These are phyloP conservation scores for Larimichthys polyactis DNA, from an alignment of 2,113 vertebrate genomes.

Conservation along the genomic window DNA sequence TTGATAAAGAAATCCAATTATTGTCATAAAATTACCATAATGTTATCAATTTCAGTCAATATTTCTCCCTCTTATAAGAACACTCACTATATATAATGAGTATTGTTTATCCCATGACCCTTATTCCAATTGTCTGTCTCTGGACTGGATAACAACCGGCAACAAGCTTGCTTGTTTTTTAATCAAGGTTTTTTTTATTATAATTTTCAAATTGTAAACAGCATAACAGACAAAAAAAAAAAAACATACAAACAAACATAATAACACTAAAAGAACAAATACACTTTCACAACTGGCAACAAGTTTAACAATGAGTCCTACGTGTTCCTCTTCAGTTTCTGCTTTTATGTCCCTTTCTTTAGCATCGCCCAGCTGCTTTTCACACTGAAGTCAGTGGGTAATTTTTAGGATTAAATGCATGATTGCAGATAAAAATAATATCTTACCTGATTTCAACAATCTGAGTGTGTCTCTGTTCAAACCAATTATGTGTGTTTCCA, in stretches of 20 bases:
- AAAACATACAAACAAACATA: no score
- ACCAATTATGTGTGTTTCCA: background rate
- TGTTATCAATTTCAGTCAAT: background rate
- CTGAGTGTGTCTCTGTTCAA: background rate
- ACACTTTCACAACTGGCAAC: slow-evolving; percentile 75
- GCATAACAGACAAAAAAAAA: no score
- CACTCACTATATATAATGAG: background rate
- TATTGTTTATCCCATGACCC: background rate
- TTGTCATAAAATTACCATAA: background rate
- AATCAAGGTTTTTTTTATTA: no score
- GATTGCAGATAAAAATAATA: background rate
- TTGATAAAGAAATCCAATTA: background rate
- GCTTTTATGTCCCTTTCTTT: slow-evolving; percentile 83
- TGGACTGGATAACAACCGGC: slow-evolving; percentile 77
- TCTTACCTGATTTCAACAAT: background rate
- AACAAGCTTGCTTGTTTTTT: no score
- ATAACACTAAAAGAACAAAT: no score
- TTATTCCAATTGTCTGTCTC: slow-evolving; percentile 1
- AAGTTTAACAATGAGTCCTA: slow-evolving; percentile 86
- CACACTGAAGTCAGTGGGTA: slow-evolving; percentile 78
- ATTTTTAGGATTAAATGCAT: background rate
- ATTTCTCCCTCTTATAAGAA: background rate
- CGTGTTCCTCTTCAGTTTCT: slow-evolving; percentile 86
- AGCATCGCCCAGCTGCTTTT: slow-evolving; percentile 82
- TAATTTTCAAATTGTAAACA: no score